phyloP scores from a whole-genome alignment of 2,888 invertebrate genomes.

The Rhagium mordax region DNA sequence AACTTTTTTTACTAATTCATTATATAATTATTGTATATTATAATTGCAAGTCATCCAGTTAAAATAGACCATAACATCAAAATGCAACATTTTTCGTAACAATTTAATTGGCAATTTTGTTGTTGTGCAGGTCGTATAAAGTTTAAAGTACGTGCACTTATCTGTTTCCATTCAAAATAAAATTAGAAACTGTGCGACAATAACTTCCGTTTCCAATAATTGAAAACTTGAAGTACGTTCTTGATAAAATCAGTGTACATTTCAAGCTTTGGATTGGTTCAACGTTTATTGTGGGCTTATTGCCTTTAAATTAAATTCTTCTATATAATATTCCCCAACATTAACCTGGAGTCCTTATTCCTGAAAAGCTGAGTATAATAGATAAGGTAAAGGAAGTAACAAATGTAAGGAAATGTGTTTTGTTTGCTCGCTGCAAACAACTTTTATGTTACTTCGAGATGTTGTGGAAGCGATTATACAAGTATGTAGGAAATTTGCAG shows the following conservation, averaged over 20 bases:
- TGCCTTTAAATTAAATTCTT: neutral
- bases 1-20: too few relatives aligned
- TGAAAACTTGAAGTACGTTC: neutral
- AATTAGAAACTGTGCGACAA: neutral
- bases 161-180: neutral
- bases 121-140: neutral
- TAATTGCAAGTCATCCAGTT: too few relatives aligned
- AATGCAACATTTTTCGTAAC: neutral
- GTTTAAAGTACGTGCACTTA: neutral
- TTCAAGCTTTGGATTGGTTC: neutral
- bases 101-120: neutral
- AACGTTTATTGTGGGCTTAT: neutral
- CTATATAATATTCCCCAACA: neutral
- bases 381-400: neutral
- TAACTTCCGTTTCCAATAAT: neutral
- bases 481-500: too few relatives aligned
- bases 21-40: too few relatives aligned
- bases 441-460: too few relatives aligned
- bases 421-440: too few relatives aligned
- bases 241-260: neutral
- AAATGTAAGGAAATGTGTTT: neutral
- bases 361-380: neutral
- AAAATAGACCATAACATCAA: neutral
- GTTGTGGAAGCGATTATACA: too few relatives aligned
- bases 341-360: neutral